phyloP scores from a whole-genome alignment of 2,797 vertebrate species.

The Otolemur crassicaudatus region DNA sequence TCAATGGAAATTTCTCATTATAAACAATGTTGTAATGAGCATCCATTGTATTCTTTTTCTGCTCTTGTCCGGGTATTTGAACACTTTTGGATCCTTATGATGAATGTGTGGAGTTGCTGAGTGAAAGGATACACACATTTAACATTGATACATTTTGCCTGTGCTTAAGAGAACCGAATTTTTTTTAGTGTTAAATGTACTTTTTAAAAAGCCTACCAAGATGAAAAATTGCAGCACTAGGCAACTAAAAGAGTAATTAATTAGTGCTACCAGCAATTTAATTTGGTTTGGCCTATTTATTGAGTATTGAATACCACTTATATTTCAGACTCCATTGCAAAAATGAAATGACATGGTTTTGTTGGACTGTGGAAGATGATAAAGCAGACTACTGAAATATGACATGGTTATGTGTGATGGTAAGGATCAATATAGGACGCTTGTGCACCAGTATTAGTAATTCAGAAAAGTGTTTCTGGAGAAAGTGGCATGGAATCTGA shows the following conservation, averaged over 20 bases:
- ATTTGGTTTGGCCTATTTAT: slow-evolving; percentile 29
- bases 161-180: slow-evolving; percentile 30
- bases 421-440: neutral
- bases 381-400: slow-evolving; percentile 30
- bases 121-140: neutral
- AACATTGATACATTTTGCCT: slow-evolving; percentile 18
- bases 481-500: neutral
- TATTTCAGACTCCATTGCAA: neutral
- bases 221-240: slow-evolving; percentile 7
- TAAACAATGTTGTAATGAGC: neutral
- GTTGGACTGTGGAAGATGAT: slow-evolving; percentile 23
- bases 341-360: slow-evolving; percentile 47
- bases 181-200: slow-evolving; percentile 50
- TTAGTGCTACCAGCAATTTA: neutral
- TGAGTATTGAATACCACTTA: neutral
- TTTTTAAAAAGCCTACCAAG: neutral
- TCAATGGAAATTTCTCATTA: slow-evolving; percentile 16
- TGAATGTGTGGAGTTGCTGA: slow-evolving; percentile 30
- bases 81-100: slow-evolving; percentile 1
- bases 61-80: neutral
- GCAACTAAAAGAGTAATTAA: neutral
- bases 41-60: neutral
- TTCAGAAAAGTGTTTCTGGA: slow-evolving; percentile 27
- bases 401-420: neutral
- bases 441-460: neutral